phyloP scores from a whole-genome alignment of 2,888 invertebrate species.

The Formica aserva region DNA sequence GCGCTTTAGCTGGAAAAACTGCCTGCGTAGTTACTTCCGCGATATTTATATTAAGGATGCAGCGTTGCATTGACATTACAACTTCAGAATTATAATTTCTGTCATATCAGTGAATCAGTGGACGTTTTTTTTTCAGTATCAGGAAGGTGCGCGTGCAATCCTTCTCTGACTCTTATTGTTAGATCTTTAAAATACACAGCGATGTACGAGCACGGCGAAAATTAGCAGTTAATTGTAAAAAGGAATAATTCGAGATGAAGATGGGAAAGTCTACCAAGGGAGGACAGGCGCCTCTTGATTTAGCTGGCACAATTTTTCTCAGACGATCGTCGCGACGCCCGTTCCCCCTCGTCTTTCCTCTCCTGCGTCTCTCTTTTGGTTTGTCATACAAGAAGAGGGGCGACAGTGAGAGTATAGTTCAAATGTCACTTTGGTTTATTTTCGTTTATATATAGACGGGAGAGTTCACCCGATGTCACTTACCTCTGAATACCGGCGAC shows the following conservation, averaged over 20 bases:
- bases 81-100: constrained; percentile 10
- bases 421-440: constrained; percentile 84
- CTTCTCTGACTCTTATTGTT: neutral
- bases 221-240: neutral
- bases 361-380: constrained; percentile 66
- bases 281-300: constrained; percentile 68
- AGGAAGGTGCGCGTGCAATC: neutral
- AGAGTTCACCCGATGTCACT: constrained; percentile 85
- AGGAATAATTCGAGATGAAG: neutral
- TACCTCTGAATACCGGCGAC: constrained; percentile 78
- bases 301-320: constrained; percentile 79
- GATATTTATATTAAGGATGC: neutral
- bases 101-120: neutral
- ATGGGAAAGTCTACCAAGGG: constrained; percentile 4
- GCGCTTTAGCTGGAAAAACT: neutral
- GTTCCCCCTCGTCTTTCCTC: constrained; percentile 33
- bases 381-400: constrained; percentile 31
- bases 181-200: neutral
- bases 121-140: neutral
- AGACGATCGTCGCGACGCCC: constrained; percentile 66
- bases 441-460: constrained; percentile 85
- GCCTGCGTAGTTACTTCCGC: constrained; percentile 2
- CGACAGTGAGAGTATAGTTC: constrained; percentile 73
- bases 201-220: neutral
- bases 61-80: neutral